Conservation (phyloP, 2,888 invertebrate genomes). For the Chorisops tibialis region DNA sequence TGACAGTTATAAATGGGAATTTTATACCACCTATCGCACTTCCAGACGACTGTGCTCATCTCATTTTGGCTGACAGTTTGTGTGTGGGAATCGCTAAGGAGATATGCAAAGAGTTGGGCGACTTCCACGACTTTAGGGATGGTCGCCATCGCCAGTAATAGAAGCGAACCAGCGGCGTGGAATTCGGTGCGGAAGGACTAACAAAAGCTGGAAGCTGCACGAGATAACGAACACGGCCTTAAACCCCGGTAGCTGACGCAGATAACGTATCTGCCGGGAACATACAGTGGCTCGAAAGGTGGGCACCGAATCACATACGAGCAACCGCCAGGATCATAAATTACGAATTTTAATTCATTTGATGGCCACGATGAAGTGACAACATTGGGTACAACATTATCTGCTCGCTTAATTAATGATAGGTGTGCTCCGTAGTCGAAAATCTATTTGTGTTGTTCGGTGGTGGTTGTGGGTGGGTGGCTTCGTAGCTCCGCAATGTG, state of each 20-base stretch:
- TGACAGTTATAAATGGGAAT: conserved; percentile 35
- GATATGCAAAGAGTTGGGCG: conserved; percentile 20
- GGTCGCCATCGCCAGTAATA: not conserved
- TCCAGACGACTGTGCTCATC: conserved; percentile 29
- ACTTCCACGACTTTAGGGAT: not conserved
- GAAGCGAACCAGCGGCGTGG: not conserved
- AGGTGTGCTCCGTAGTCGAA: conserved; percentile 10
- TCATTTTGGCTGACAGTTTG: conserved; percentile 15
- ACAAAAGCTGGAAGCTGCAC: not conserved
- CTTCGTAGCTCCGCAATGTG: too few relatives aligned
- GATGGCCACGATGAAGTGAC: conserved; percentile 33
- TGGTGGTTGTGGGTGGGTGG: not conserved
- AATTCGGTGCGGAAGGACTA: not conserved
- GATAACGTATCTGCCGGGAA: conserved; percentile 18
- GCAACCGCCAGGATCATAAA: conserved; percentile 28
- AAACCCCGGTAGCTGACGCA: conserved; percentile 21
- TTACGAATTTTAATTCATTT: conserved; percentile 34
- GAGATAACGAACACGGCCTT: not conserved
- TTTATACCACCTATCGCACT: conserved; percentile 32
- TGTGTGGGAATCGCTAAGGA: conserved; percentile 9
- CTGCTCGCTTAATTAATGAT: conserved; percentile 31
- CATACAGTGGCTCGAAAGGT: conserved; percentile 15
- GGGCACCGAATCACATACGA: conserved; percentile 23
- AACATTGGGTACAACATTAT: conserved; percentile 34
- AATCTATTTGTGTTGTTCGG: conserved; percentile 19